phyloP scores from a whole-genome alignment of 2,797 vertebrate genomes.

The Natrix natrix region DNA sequence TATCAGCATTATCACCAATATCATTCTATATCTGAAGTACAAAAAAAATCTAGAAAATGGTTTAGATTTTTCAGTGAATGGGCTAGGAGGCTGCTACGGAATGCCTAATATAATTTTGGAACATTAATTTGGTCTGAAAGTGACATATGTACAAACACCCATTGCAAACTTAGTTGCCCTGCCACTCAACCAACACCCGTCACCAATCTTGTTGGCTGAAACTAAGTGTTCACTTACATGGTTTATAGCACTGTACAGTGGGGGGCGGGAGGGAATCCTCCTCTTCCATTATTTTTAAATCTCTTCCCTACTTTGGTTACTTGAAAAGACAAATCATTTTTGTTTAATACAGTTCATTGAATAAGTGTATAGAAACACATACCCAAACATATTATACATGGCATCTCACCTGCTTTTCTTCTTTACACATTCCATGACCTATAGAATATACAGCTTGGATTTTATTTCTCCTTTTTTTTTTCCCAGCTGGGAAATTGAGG shows the following conservation, averaged over 20 bases:
- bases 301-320: background rate
- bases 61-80: background rate
- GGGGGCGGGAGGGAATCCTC: background rate
- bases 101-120: background rate
- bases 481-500: slow-evolving; percentile 24
- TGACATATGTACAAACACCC: background rate
- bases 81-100: background rate
- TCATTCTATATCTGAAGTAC: background rate
- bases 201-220: background rate
- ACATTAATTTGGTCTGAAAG: background rate
- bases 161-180: background rate
- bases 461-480: background rate
- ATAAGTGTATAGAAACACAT: background rate
- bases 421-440: slow-evolving; percentile 3
- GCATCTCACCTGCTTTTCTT: slow-evolving; percentile 17
- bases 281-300: background rate
- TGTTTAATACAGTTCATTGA: background rate
- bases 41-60: background rate
- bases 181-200: background rate
- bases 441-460: background rate
- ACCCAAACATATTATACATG: background rate
- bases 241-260: background rate
- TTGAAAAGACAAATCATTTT: slow-evolving; percentile 33
- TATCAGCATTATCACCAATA: background rate
- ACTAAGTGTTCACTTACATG: background rate